phyloP scores from a whole-genome alignment of 2,113 vertebrate genomes.

The Gallinago jamesoni region DNA sequence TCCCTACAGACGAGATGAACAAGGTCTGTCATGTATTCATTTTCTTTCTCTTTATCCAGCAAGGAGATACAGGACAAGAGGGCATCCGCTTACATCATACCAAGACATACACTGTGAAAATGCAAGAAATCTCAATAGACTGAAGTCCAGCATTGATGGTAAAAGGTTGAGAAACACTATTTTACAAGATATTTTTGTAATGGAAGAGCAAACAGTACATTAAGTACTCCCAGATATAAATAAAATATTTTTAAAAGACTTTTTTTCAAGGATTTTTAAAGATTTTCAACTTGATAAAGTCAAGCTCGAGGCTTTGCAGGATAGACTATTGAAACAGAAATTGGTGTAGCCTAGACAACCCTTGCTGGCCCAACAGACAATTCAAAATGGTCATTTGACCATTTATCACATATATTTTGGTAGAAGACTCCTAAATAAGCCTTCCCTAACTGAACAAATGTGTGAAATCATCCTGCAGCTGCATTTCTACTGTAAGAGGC shows the following conservation, averaged over 20 bases:
- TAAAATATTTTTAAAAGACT: not conserved
- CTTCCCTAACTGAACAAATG: not conserved
- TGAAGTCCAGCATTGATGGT: not conserved
- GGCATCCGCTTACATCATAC: not conserved
- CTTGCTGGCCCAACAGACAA: not conserved
- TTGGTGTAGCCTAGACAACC: not conserved
- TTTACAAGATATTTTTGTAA: not conserved
- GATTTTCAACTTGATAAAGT: not conserved
- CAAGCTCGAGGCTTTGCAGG: not conserved
- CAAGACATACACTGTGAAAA: not conserved
- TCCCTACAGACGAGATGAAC: not conserved
- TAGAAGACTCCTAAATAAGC: not conserved
- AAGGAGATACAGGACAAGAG: not conserved
- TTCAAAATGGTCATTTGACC: not conserved
- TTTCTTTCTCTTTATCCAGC: not conserved
- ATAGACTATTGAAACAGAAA: not conserved
- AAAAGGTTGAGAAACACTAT: not conserved
- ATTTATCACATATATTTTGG: not conserved
- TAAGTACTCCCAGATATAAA: not conserved
- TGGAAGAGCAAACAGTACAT: not conserved
- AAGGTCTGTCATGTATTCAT: not conserved
- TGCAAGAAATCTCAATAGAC: not conserved
- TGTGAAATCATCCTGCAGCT: not conserved
- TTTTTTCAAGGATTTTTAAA: not conserved
- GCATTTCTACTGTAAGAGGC: not conserved